These are phyloP conservation scores for Oopsacas minuta DNA, from an alignment of 37 sponge, comb jelly and placozoan species.

Conservation along the genomic window DNA sequence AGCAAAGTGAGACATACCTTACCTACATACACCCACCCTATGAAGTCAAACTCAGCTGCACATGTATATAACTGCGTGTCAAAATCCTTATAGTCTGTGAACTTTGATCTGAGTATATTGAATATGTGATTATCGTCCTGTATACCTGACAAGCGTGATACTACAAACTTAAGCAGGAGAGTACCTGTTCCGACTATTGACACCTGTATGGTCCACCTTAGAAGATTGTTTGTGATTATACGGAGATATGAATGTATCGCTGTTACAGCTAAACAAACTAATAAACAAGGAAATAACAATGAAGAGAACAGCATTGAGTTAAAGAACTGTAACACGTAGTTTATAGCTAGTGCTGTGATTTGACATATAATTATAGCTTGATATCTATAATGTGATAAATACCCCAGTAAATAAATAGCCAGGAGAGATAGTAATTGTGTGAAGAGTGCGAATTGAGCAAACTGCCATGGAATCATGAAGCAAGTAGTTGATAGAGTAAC, in stretches of 20 bases:
- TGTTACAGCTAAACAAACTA: conserved; percentile 31
- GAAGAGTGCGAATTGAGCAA: conserved; percentile 77
- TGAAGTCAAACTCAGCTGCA: conserved; percentile 80
- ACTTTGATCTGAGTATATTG: conserved; percentile 65
- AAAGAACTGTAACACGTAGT: conserved; percentile 64
- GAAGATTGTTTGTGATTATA: not conserved
- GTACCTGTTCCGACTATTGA: not conserved
- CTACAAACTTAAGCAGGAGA: not conserved
- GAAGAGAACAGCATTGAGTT: conserved; percentile 58
- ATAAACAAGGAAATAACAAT: conserved; percentile 24
- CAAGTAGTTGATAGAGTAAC: conserved; percentile 25
- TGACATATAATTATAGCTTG: conserved; percentile 19
- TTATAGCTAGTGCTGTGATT: conserved; percentile 27
- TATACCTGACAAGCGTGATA: not conserved
- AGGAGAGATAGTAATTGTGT: conserved; percentile 49
- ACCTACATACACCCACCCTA: conserved; percentile 30
- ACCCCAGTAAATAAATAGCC: conserved; percentile 23
- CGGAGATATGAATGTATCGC: not conserved
- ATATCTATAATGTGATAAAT: conserved; percentile 18
- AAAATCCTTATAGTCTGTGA: conserved; percentile 72
- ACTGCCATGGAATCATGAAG: conserved; percentile 88
- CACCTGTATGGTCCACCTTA: not conserved
- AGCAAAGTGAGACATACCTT: conserved; percentile 37
- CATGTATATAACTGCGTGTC: conserved; percentile 87
- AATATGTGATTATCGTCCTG: conserved; percentile 48